These are phyloP conservation scores for Leptosomus discolor DNA, from an alignment of 2,113 vertebrate species.

Conservation along the genomic window DNA sequence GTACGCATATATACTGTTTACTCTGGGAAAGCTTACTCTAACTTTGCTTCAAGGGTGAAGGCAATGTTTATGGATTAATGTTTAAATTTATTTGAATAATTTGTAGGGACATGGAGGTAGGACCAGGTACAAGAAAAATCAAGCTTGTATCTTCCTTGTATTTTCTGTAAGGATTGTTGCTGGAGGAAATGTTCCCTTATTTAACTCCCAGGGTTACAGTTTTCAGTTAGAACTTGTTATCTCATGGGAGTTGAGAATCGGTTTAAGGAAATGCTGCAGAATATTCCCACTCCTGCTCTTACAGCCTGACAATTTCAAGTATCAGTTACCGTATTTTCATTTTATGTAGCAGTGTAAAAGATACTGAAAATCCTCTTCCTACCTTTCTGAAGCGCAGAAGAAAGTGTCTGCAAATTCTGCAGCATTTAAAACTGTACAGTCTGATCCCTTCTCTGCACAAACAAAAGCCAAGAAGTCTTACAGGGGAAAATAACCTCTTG, in stretches of 20 bases:
- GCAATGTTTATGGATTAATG: not conserved
- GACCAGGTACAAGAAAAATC: not conserved
- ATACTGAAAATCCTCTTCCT: not conserved
- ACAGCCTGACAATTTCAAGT: not conserved
- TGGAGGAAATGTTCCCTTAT: not conserved
- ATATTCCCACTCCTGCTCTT: not conserved
- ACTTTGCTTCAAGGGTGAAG: not conserved
- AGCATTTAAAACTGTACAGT: not conserved
- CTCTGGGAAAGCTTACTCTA: not conserved
- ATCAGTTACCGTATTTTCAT: not conserved
- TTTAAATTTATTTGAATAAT: constrained; percentile 9
- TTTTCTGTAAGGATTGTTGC: not conserved
- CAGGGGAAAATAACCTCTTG: not conserved
- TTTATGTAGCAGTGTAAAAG: not conserved
- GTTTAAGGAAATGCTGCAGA: constrained; percentile 23
- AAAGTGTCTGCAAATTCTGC: not conserved
- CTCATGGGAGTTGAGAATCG: not conserved
- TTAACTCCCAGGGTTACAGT: not conserved
- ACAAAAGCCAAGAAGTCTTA: not conserved
- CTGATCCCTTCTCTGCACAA: not conserved
- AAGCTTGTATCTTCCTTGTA: not conserved
- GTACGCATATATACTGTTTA: not conserved
- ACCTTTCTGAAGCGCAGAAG: not conserved
- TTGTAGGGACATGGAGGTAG: not conserved
- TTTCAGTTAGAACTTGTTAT: not conserved